Base-by-base conservation (phyloP, 2,888 invertebrate species). In the Hemistola chrysoprasaria region DNA sequence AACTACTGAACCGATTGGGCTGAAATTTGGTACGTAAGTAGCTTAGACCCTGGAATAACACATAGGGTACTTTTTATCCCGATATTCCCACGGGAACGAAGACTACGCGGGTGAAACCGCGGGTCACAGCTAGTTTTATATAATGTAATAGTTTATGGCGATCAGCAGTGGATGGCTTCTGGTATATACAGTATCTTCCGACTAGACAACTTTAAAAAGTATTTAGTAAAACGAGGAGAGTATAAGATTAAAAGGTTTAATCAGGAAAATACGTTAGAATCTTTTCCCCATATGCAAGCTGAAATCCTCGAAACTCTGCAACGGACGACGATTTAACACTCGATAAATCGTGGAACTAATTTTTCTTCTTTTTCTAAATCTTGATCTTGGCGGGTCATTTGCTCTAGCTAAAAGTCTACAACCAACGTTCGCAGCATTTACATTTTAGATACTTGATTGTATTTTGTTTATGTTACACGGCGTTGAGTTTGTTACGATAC, bases 261-360 rank as follows among this genome's bases (percentile, higher is more conserved):
- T 59, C 51, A 5, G 53, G 51, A 50, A 50, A 56, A 59, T 56
- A 61, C 52, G 56, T 62, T 62, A 62, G 59, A 67, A 68, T 59
- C 52, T 36, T 35, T 42, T 47, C 50, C 37, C 56, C 46, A 58
- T 62, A 66, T 64, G 69, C 66, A 67, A 71, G 63, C 51, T 41
- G 63, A 65, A 77, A 78, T 80, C 64, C 62, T 71, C 70, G 55
- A 58, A 62, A 59, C 50, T 68, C 62, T 73, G 78, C 72, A 67
- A 70, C 54, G 65, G 65, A 72, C 62, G 65, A 45, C 63, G 71
- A 77, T 78, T 78, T 73, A 65, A 65, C 71, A 66, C 63, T 59
- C 70, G 71, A 78, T 75, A 71, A 76, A 71, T 62, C 61, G 52
- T 56, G 57, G 57, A 62, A 42, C 54, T 61, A 65, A 65, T 71